Conservation (phyloP, 2,888 invertebrate species). For the Notodonta dromedarius region DNA sequence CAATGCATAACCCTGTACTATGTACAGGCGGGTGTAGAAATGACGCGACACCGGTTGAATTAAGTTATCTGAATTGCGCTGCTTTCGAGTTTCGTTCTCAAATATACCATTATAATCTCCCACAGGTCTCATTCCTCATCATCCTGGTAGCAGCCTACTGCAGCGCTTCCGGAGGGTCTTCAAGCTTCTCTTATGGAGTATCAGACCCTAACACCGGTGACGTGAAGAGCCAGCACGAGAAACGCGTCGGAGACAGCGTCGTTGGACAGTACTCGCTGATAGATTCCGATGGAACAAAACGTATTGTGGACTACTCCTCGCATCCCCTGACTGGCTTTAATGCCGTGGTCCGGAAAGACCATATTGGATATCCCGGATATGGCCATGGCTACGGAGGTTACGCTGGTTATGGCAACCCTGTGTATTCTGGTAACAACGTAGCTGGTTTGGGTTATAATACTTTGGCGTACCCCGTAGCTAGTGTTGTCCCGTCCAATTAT, state of each 20-base stretch:
- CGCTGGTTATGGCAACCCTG: conserved; percentile 10
- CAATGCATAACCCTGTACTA: no score
- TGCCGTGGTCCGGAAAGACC: conserved; percentile 75
- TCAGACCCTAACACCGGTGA: conserved; percentile 81
- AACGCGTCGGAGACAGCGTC: conserved; percentile 75
- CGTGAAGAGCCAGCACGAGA: conserved; percentile 76
- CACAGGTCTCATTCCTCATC: conserved; percentile 59
- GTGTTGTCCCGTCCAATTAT: neutral
- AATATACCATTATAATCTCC: conserved; percentile 3
- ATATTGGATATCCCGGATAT: conserved; percentile 11
- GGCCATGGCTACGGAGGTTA: conserved; percentile 5
- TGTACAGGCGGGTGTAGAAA: no score
- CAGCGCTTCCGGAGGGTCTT: conserved; percentile 53
- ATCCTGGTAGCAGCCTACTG: conserved; percentile 54
- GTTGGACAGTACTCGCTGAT: conserved; percentile 77
- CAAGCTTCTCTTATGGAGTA: conserved; percentile 80
- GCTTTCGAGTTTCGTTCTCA: no score
- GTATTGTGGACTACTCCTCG: conserved; percentile 78
- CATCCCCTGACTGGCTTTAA: conserved; percentile 77
- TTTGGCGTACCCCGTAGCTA: neutral
- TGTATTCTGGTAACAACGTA: conserved; percentile 11
- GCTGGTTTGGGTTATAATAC: neutral
- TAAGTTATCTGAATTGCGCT: no score
- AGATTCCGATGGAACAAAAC: conserved; percentile 78
- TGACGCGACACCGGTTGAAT: no score